Conservation (phyloP, 2,888 invertebrate genomes). For the Lasioglossum marginatum region DNA sequence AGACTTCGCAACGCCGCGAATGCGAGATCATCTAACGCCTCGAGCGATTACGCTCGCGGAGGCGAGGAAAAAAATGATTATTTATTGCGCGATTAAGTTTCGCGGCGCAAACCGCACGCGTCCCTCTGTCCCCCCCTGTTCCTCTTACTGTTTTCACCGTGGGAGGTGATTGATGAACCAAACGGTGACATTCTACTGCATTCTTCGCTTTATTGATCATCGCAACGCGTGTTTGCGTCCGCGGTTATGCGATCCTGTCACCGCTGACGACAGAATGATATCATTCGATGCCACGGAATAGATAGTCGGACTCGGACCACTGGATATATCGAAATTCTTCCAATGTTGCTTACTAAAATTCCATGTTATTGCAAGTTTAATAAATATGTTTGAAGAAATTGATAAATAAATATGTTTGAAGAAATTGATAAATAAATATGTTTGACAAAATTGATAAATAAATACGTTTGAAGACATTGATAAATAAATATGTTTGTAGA, state of each 20-base stretch:
- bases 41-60: background rate
- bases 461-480: too few relatives aligned
- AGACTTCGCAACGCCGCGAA: background rate
- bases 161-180: slow-evolving; percentile 1
- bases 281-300: background rate
- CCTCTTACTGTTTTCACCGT: background rate
- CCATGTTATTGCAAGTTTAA: too few relatives aligned
- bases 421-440: too few relatives aligned
- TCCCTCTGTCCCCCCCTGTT: background rate
- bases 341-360: too few relatives aligned
- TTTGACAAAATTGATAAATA: too few relatives aligned
- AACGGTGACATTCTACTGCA: slow-evolving; percentile 1
- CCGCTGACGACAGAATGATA: slow-evolving; percentile 7
- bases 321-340: too few relatives aligned
- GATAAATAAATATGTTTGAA: too few relatives aligned
- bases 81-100: slow-evolving; percentile 18
- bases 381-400: too few relatives aligned
- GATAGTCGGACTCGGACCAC: background rate
- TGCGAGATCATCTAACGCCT: background rate
- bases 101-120: background rate
- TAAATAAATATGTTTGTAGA: too few relatives aligned
- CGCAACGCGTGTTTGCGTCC: background rate
- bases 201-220: slow-evolving; percentile 16
- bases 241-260: background rate
- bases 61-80: slow-evolving; percentile 17